phyloP scores from a whole-genome alignment of 2,797 vertebrate genomes.

The Delichon dasypus region DNA sequence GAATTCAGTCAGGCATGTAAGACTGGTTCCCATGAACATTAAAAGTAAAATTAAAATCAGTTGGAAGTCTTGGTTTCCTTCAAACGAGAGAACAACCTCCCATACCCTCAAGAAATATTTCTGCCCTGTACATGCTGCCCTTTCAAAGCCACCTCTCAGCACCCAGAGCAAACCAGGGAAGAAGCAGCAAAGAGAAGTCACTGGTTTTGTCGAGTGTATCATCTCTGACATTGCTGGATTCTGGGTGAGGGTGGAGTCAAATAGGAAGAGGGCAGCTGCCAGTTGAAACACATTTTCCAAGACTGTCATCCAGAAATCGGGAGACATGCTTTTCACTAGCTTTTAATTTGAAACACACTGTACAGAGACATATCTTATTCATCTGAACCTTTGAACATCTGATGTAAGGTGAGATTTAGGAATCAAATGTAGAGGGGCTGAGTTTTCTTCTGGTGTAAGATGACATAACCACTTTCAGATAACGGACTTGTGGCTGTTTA shows the following conservation, averaged over 20 bases:
- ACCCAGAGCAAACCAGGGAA: background rate
- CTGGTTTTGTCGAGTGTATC: background rate
- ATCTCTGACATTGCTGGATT: background rate
- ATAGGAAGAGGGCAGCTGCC: constrained; percentile 28
- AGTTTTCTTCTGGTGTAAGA: constrained; percentile 62
- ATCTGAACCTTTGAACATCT: constrained; percentile 70
- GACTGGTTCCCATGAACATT: constrained; percentile 73
- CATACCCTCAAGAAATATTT: constrained; percentile 58
- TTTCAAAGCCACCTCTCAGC: constrained; percentile 56
- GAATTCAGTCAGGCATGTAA: constrained; percentile 69
- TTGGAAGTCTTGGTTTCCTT: constrained; percentile 65
- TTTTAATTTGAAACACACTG: constrained; percentile 70
- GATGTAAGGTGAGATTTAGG: constrained; percentile 67
- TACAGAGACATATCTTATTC: constrained; percentile 57
- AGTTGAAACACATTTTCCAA: constrained; percentile 63
- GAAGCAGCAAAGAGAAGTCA: background rate
- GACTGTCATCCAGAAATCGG: constrained; percentile 56
- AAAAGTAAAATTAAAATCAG: constrained; percentile 77
- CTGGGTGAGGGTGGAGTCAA: constrained; percentile 5
- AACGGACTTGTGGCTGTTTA: constrained; percentile 19
- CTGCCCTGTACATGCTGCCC: constrained; percentile 29
- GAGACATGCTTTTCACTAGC: constrained; percentile 52
- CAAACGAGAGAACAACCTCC: constrained; percentile 33
- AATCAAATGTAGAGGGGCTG: constrained; percentile 51
- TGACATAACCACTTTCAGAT: constrained; percentile 62